Evolutionary conservation across 2,797 vertebrate species (phyloP).

Genomic region (Numenius phaeopus): DNA sequence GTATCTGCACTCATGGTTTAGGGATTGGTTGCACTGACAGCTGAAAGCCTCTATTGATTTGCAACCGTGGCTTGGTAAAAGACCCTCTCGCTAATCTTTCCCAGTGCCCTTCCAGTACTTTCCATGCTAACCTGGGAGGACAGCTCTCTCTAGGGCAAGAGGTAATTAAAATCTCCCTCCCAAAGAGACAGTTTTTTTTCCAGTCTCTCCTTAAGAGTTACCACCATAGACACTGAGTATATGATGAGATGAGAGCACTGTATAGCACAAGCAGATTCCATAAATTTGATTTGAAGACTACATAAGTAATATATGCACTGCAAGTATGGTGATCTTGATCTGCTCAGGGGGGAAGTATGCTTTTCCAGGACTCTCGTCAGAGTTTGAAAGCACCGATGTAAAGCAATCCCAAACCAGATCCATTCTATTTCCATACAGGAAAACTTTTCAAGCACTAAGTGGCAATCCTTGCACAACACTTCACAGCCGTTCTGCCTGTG

Average conservation of each 20-base stretch:
- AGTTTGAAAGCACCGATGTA: neutral
- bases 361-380: neutral
- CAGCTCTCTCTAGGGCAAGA: constrained; percentile 9
- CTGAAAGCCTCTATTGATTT: constrained; percentile 57
- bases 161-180: constrained; percentile 17
- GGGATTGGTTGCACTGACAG: constrained; percentile 51
- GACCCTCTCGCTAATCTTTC: constrained; percentile 17
- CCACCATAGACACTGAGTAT: neutral
- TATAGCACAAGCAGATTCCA: neutral
- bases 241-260: neutral
- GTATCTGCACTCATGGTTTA: constrained; percentile 44
- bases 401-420: neutral
- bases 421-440: neutral
- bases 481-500: neutral
- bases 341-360: neutral
- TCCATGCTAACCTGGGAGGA: neutral
- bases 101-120: constrained; percentile 8
- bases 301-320: neutral
- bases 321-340: neutral
- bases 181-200: neutral
- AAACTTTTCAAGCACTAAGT: neutral
- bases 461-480: neutral
- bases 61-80: neutral
- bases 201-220: neutral
- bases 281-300: neutral